Conservation (phyloP, 2,888 invertebrate genomes). For the Tubulanus polymorphus region DNA sequence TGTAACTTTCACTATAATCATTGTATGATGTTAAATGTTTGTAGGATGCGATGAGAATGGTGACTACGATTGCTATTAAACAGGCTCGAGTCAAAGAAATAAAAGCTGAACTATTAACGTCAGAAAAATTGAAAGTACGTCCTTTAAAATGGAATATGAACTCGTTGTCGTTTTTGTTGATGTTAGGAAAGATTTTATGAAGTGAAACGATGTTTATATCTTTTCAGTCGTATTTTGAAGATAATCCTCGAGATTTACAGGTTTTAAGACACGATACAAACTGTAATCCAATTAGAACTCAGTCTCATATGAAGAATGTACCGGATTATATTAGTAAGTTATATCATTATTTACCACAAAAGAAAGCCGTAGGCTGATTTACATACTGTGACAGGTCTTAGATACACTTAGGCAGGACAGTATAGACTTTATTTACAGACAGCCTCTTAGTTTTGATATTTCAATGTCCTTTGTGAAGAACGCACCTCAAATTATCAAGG, state of each 20-base stretch:
- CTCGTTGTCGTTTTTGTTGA: neutral
- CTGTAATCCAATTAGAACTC: conserved; percentile 76
- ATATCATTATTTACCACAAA: too few species aligned
- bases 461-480: too few species aligned
- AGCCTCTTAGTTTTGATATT: too few species aligned
- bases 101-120: conserved; percentile 85
- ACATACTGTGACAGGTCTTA: too few species aligned
- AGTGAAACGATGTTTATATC: conserved; percentile 3
- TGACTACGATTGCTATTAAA: conserved; percentile 86
- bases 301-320: conserved; percentile 81
- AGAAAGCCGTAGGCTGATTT: too few species aligned
- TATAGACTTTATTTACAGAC: too few species aligned
- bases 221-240: conserved; percentile 79
- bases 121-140: conserved; percentile 72
- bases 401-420: too few species aligned
- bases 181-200: neutral
- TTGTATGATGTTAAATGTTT: too few species aligned
- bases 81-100: conserved; percentile 96
- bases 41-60: conserved; percentile 87
- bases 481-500: too few species aligned
- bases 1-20: too few species aligned
- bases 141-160: neutral
- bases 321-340: conserved; percentile 71
- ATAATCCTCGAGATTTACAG: conserved; percentile 82
- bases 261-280: conserved; percentile 68